Percentiles rank a stretch among this genome's conserved stretches.
Conservation (phyloP, 2,113 vertebrate species). For the Tylochromis polylepis region DNA sequence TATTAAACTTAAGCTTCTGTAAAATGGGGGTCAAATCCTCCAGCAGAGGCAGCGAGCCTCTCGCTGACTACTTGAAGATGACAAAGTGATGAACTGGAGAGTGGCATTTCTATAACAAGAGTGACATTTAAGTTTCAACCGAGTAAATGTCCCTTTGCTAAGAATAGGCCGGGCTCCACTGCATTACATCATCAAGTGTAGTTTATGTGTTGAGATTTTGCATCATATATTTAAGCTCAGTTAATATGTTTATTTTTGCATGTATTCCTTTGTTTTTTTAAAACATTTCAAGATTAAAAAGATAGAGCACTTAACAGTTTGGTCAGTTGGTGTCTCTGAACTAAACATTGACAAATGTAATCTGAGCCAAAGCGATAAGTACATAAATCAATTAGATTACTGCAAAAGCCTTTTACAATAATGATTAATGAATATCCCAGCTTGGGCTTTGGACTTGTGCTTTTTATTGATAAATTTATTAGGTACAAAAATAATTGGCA, state of each 20-base stretch:
- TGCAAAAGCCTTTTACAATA: background rate
- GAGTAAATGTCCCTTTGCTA: slow-evolving; percentile 45
- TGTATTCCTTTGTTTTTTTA: background rate
- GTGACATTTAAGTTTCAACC: slow-evolving; percentile 55
- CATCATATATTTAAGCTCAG: background rate
- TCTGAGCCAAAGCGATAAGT: background rate
- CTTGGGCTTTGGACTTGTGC: background rate
- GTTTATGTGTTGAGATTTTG: background rate
- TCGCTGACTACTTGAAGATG: slow-evolving; percentile 18
- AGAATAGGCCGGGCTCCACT: slow-evolving; percentile 13
- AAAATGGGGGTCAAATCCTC: slow-evolving; percentile 40
- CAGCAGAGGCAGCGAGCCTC: slow-evolving; percentile 6
- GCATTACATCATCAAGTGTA: background rate
- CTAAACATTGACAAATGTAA: background rate
- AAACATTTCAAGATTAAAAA: background rate
- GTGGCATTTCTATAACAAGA: slow-evolving; percentile 63
- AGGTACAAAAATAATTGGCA: background rate
- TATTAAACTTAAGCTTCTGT: slow-evolving; percentile 39
- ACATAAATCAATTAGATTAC: background rate
- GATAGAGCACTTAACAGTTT: background rate
- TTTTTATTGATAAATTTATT: background rate
- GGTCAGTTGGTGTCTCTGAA: background rate
- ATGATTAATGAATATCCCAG: background rate
- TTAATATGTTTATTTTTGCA: background rate
- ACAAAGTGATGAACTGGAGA: slow-evolving; percentile 36